Percentiles rank a stretch among this genome's conserved stretches.
Evolutionary conservation across 2,888 invertebrate species (phyloP).

Genomic region (Eueremaeus valkanovi): DNA sequence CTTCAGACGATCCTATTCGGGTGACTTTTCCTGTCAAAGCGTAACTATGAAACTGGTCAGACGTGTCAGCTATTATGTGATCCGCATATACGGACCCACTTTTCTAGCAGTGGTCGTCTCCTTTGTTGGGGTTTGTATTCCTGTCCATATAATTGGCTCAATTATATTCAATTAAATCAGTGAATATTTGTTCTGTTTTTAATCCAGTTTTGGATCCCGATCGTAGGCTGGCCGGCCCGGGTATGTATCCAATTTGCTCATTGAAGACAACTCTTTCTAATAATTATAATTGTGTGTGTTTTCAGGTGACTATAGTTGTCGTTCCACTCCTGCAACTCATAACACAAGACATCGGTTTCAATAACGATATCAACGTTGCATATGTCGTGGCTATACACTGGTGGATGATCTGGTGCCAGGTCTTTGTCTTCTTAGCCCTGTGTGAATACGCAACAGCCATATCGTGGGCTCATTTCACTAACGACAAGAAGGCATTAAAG

Average conservation of each 20-base stretch:
- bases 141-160: not conserved
- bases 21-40: constrained; percentile 34
- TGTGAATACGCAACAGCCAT: constrained; percentile 40
- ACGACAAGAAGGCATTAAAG: constrained; percentile 40
- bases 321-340: constrained; percentile 33
- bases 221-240: constrained; percentile 36
- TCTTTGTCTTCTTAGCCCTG: constrained; percentile 36
- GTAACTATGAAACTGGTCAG: constrained; percentile 36
- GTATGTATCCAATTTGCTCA: too few relatives aligned
- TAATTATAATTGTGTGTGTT: not conserved
- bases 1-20: not conserved
- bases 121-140: constrained; percentile 39
- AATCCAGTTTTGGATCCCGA: constrained; percentile 25
- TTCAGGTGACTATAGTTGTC: constrained; percentile 25
- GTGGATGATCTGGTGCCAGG: constrained; percentile 42
- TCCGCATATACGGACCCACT: constrained; percentile 40
- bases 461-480: constrained; percentile 38
- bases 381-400: constrained; percentile 42
- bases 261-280: not conserved
- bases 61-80: constrained; percentile 40
- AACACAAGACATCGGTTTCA: constrained; percentile 28
- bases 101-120: constrained; percentile 38
- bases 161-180: not conserved
- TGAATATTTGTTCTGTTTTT: not conserved
- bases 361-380: constrained; percentile 37